phyloP scores from a whole-genome alignment of 2,888 invertebrate genomes.

The Trachelus troglodyta region DNA sequence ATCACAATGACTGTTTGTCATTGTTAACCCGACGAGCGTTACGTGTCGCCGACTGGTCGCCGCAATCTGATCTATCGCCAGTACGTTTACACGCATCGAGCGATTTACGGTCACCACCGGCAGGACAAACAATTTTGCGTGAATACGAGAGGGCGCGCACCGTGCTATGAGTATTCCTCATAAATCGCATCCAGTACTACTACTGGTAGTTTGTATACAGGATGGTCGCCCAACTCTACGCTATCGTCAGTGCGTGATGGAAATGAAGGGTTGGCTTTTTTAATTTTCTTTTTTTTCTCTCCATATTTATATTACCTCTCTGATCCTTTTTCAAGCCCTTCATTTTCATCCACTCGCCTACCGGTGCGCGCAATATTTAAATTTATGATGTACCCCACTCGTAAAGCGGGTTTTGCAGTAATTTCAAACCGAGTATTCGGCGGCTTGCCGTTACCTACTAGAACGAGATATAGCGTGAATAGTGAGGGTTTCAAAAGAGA shows the following conservation, averaged over 20 bases:
- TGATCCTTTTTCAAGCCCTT: not conserved
- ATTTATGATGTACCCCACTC: slow-evolving; percentile 32
- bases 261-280: not conserved
- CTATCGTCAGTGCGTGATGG: not conserved
- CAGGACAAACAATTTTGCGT: not conserved
- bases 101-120: not conserved
- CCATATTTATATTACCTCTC: not conserved
- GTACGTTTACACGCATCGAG: not conserved
- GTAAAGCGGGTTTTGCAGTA: slow-evolving; percentile 28
- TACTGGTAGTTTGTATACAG: not conserved
- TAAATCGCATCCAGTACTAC: not conserved
- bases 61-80: not conserved
- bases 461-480: not conserved
- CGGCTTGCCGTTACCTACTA: not conserved
- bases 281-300: not conserved
- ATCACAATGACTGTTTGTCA: slow-evolving; percentile 1
- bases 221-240: not conserved
- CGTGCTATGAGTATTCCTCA: not conserved
- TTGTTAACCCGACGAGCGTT: slow-evolving; percentile 3
- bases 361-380: slow-evolving; percentile 11
- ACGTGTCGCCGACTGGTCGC: not conserved
- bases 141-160: not conserved
- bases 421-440: not conserved
- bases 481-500: not conserved
- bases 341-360: not conserved